phyloP scores from a whole-genome alignment of 1,140 invertebrate species.

The Augochlora pura region DNA sequence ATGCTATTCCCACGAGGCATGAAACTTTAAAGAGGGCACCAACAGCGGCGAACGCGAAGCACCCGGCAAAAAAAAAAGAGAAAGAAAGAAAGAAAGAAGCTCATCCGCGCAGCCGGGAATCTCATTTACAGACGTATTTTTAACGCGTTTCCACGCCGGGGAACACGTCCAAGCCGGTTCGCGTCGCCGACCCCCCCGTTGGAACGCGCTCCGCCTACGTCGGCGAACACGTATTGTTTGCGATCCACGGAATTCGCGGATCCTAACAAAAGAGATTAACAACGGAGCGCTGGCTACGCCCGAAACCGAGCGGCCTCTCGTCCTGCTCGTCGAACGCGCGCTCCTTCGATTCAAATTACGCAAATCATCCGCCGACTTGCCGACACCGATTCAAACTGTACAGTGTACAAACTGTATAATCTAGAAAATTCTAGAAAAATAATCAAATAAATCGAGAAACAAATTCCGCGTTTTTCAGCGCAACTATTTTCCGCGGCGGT shows the following conservation, averaged over 20 bases:
- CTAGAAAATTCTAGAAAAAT: too few species aligned
- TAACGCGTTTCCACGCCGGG: conserved; percentile 56
- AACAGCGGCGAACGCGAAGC: conserved; percentile 29
- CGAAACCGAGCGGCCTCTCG: too few species aligned
- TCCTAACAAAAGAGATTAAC: background rate
- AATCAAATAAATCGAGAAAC: too few species aligned
- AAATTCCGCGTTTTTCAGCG: background rate
- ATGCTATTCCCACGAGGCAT: conserved; percentile 66
- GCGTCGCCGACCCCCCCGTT: conserved; percentile 12
- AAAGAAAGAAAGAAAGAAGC: background rate
- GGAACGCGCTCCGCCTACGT: background rate
- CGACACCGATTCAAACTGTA: too few species aligned
- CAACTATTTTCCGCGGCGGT: background rate
- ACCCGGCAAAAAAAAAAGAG: conserved; percentile 40
- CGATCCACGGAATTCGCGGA: background rate
- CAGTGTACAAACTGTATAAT: too few species aligned
- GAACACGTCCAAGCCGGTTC: conserved; percentile 46
- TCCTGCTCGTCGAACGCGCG: too few species aligned
- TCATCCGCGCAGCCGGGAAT: conserved; percentile 41
- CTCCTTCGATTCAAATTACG: too few species aligned
- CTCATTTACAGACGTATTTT: conserved; percentile 65
- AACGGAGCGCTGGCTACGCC: background rate
- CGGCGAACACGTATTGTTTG: conserved; percentile 5
- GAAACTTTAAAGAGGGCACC: conserved; percentile 67
- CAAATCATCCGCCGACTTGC: too few species aligned